These are phyloP conservation scores for Apeltes quadracus DNA, from an alignment of 2,113 vertebrate genomes.

Conservation along the genomic window DNA sequence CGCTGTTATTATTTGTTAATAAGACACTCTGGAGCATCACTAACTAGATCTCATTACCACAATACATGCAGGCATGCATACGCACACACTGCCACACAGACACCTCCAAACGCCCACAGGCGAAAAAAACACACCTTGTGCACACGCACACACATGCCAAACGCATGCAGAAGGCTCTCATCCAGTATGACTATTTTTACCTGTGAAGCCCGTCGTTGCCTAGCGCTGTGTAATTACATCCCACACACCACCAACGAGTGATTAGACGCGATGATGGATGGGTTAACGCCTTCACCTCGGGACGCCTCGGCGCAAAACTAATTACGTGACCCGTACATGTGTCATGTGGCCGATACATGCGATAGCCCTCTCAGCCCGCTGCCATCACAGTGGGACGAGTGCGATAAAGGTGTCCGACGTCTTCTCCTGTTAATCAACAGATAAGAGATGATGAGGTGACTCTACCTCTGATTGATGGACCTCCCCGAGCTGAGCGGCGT, in stretches of 20 bases:
- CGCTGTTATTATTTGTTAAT: slow-evolving; percentile 84
- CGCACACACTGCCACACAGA: slow-evolving; percentile 22
- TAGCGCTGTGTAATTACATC: slow-evolving; percentile 76
- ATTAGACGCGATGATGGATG: slow-evolving; percentile 77
- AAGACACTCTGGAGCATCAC: slow-evolving; percentile 79
- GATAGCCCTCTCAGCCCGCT: slow-evolving; percentile 54
- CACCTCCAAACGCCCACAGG: slow-evolving; percentile 24
- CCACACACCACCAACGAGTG: slow-evolving; percentile 66
- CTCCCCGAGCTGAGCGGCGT: not conserved
- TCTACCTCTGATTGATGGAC: slow-evolving; percentile 46
- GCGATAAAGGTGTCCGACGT: slow-evolving; percentile 59
- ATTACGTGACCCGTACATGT: slow-evolving; percentile 69
- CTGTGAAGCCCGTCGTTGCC: slow-evolving; percentile 76
- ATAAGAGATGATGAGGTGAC: slow-evolving; percentile 69
- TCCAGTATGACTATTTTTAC: slow-evolving; percentile 74
- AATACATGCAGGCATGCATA: slow-evolving; percentile 46
- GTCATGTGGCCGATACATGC: slow-evolving; percentile 67
- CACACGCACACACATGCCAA: slow-evolving; percentile 55
- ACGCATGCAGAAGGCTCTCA: slow-evolving; percentile 64
- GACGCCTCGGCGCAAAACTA: slow-evolving; percentile 71
- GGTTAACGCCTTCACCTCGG: slow-evolving; percentile 71
- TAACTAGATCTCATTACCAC: slow-evolving; percentile 76
- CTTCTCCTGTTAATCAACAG: slow-evolving; percentile 65
- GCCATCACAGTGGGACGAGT: slow-evolving; percentile 43
- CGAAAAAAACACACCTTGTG: slow-evolving; percentile 15